Conservation (phyloP, 2,888 invertebrate species). For the Panzeria rudis region DNA sequence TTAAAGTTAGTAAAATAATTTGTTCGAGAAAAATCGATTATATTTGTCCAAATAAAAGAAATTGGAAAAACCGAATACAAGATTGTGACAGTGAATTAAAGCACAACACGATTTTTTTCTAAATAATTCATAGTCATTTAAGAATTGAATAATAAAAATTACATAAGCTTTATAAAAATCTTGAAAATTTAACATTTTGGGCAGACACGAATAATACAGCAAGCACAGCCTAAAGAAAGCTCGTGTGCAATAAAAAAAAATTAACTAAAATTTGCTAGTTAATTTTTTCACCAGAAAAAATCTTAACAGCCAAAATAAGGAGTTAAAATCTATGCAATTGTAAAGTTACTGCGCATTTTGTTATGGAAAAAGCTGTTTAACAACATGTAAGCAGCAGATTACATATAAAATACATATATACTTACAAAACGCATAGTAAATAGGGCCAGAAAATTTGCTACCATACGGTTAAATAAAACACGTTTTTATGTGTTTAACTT, state of each 20-base stretch:
- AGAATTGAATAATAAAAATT: constrained; percentile 56
- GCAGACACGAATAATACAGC: constrained; percentile 18
- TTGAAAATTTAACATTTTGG: constrained; percentile 43
- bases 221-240: constrained; percentile 1
- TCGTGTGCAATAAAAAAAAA: constrained; percentile 44
- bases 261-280: neutral
- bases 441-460: neutral
- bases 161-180: constrained; percentile 61
- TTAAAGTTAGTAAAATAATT: constrained; percentile 3
- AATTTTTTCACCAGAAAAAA: neutral
- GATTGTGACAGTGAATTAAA: neutral
- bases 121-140: constrained; percentile 2
- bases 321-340: neutral
- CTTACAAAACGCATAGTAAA: neutral
- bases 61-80: neutral
- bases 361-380: constrained; percentile 17
- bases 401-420: neutral
- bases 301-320: too few relatives aligned
- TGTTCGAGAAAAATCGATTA: constrained; percentile 65
- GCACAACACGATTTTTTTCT: neutral
- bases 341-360: neutral
- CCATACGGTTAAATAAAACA: neutral
- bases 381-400: constrained; percentile 29
- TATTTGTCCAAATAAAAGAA: constrained; percentile 7
- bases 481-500: neutral